Evolutionary conservation across 2,113 vertebrate genomes (phyloP).

Genomic region (Upupa epops): DNA sequence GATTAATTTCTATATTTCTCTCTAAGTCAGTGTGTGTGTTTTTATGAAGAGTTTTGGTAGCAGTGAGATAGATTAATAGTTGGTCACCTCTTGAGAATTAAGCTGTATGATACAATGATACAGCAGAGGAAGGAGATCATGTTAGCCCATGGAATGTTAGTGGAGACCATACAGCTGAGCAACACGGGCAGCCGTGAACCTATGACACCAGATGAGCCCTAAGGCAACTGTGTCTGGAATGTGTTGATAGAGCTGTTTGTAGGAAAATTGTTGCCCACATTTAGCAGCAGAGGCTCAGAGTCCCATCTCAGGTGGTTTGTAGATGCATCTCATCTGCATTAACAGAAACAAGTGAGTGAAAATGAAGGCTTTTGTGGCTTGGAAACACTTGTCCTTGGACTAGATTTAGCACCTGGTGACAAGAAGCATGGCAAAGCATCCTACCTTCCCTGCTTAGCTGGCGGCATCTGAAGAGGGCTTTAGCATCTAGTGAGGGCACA

Average conservation of each 20-base stretch:
- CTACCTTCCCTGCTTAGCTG: not conserved
- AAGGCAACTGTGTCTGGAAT: not conserved
- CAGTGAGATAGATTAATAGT: not conserved
- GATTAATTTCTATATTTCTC: constrained; percentile 39
- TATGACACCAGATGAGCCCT: not conserved
- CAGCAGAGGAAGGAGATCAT: not conserved
- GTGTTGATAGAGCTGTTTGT: not conserved
- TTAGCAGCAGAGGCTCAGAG: not conserved
- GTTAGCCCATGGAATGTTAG: not conserved
- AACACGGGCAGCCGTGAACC: accelerated
- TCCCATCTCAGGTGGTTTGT: not conserved
- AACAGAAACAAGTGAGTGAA: not conserved
- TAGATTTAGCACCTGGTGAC: not conserved
- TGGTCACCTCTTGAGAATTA: not conserved
- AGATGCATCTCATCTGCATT: not conserved
- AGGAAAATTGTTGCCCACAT: not conserved
- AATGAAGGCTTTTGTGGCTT: not conserved
- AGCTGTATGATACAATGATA: not conserved
- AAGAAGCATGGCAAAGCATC: not conserved
- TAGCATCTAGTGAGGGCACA: not conserved
- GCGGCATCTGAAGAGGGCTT: not conserved
- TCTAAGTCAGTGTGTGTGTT: not conserved
- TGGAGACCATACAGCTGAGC: not conserved
- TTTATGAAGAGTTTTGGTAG: not conserved
- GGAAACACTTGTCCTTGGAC: not conserved